phyloP scores from a whole-genome alignment of 2,113 vertebrate species.

The Indicator maculatus region DNA sequence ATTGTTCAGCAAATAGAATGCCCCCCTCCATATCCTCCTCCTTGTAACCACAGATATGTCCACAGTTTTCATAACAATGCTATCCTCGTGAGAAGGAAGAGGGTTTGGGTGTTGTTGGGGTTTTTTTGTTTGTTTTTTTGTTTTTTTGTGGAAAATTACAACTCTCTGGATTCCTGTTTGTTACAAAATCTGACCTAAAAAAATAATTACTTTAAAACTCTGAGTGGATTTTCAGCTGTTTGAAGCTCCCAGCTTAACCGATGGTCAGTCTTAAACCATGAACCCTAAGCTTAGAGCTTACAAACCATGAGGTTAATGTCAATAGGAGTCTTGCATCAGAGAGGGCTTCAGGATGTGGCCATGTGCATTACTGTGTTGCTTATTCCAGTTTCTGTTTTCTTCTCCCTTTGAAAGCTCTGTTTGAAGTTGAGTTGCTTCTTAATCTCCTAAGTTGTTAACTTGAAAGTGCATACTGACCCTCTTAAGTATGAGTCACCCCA shows the following conservation, averaged over 20 bases:
- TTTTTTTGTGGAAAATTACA: background rate
- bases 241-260: background rate
- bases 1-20: background rate
- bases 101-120: no score
- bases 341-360: constrained; percentile 20
- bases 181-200: background rate
- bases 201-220: background rate
- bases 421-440: constrained; percentile 40
- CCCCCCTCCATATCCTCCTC: background rate
- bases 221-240: background rate
- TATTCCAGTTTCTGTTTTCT: constrained; percentile 28
- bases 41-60: background rate
- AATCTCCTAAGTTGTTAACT: constrained; percentile 10
- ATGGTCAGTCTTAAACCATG: background rate
- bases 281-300: background rate
- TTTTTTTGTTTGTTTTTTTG: no score
- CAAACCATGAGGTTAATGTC: background rate
- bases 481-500: constrained; percentile 40
- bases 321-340: background rate
- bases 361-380: background rate
- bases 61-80: background rate
- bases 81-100: background rate
- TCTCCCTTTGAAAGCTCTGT: constrained; percentile 10
- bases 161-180: background rate
- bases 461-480: constrained; percentile 10